Conservation (phyloP, 2,113 vertebrate genomes). For the Calonectris borealis region DNA sequence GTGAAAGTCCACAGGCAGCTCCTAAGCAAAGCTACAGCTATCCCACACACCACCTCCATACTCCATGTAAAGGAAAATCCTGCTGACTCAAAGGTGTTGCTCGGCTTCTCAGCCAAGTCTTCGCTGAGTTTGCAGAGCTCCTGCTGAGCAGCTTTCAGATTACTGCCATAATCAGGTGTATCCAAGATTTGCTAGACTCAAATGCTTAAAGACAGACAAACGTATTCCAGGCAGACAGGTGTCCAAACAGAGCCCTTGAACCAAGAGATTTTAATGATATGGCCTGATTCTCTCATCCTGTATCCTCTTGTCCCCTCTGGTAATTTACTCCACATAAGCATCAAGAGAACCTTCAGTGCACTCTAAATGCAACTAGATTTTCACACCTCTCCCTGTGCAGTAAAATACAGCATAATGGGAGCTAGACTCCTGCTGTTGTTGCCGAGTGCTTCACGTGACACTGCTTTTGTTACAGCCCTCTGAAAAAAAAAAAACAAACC, state of each 20-base stretch:
- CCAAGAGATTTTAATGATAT: neutral
- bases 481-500: neutral
- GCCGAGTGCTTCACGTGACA: neutral
- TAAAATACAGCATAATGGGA: neutral
- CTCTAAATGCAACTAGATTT: neutral
- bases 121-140: neutral
- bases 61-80: neutral
- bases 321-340: neutral
- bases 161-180: neutral
- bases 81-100: neutral
- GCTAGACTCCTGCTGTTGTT: neutral
- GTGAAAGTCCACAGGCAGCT: neutral
- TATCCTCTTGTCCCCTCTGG: neutral
- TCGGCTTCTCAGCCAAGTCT: neutral
- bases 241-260: neutral
- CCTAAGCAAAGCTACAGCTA: neutral
- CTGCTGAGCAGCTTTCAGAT: neutral
- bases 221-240: neutral
- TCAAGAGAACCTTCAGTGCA: neutral
- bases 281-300: neutral
- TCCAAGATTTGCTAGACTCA: neutral
- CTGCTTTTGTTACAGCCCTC: neutral
- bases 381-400: neutral
- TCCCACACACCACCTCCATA: neutral
- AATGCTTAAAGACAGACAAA: neutral